Evolutionary conservation across 1,140 invertebrate species (phyloP).

Genomic region (Brachionus rotundiformis): DNA sequence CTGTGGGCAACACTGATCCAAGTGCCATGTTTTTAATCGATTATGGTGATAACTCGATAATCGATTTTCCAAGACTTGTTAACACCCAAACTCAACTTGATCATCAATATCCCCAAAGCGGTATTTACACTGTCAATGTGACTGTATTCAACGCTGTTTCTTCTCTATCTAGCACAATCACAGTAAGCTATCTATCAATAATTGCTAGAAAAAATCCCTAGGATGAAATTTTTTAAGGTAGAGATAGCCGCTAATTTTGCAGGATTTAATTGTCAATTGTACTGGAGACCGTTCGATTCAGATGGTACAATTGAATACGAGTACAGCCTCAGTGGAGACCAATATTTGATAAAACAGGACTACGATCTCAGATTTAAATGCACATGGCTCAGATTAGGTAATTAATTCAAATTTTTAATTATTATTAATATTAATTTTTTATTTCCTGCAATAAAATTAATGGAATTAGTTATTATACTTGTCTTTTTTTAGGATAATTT

Average conservation of each 20-base stretch:
- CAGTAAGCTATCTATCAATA: too few species aligned
- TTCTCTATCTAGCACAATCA: not conserved
- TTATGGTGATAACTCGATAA: not conserved
- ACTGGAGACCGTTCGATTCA: constrained; percentile 35
- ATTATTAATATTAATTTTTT: not conserved
- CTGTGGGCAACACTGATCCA: not conserved
- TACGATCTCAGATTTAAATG: constrained; percentile 29
- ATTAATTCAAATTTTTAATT: not conserved
- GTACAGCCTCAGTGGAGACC: not conserved
- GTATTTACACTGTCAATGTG: not conserved
- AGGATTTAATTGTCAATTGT: not conserved
- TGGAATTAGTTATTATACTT: not conserved
- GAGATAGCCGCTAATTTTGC: constrained; percentile 3
- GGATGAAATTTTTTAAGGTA: not conserved
- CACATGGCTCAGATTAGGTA: constrained; percentile 35
- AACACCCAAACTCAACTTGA: not conserved
- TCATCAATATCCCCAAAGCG: not conserved
- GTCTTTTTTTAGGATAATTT: too few species aligned
- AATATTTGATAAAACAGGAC: constrained; percentile 5
- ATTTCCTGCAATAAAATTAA: not conserved
- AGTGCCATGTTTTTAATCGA: not conserved
- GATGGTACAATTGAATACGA: not conserved
- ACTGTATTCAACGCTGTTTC: not conserved
- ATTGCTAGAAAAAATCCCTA: not conserved
- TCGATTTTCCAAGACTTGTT: not conserved